Conservation (phyloP, 1,140 invertebrate genomes). For the Sarcophaga peregrina region DNA sequence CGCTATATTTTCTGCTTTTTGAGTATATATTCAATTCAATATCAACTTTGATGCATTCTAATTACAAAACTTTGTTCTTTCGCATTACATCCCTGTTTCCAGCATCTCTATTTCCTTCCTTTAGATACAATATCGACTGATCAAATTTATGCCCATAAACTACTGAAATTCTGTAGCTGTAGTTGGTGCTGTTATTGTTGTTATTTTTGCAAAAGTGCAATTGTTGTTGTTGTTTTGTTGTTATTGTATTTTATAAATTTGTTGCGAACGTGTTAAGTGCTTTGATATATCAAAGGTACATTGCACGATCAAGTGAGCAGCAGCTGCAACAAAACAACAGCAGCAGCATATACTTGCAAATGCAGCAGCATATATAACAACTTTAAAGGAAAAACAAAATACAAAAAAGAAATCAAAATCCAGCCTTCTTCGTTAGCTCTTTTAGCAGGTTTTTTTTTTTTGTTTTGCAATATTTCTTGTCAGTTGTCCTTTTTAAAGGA, state of each 20-base stretch:
- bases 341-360: not conserved
- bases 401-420: no score
- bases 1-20: no score
- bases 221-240: not conserved
- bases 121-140: not conserved
- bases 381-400: not conserved
- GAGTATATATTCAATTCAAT: no score
- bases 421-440: not conserved
- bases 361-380: not conserved
- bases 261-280: constrained; percentile 48
- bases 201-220: not conserved
- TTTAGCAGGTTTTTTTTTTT: not conserved
- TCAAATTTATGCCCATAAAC: no score
- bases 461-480: not conserved
- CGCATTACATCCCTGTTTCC: not conserved
- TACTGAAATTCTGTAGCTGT: no score
- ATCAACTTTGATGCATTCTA: no score
- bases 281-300: constrained; percentile 57
- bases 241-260: constrained; percentile 24
- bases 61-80: no score
- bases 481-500: constrained; percentile 39
- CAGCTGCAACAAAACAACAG: not conserved
- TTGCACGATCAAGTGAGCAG: constrained; percentile 66
- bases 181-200: not conserved
- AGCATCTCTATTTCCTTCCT: not conserved